Conservation (phyloP, 1,140 invertebrate species). For the Trypoxylus dichotomus region DNA sequence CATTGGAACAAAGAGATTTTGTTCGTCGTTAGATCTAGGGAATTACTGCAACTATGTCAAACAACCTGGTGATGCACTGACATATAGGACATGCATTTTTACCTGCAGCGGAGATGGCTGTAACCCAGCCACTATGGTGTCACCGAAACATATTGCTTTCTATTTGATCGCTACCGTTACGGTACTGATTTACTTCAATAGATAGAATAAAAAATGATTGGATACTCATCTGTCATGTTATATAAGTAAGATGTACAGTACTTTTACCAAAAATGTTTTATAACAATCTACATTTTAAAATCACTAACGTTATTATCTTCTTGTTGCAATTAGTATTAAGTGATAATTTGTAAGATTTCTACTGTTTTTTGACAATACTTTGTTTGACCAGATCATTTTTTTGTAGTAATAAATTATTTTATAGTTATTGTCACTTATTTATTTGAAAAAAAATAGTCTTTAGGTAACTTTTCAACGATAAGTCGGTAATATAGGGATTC, state of each 20-base stretch:
- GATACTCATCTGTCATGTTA: background rate
- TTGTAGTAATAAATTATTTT: no score
- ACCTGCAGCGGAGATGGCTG: constrained; percentile 88
- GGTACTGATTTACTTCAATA: background rate
- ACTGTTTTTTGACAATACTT: background rate
- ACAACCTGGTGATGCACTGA: constrained; percentile 80
- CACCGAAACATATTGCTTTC: background rate
- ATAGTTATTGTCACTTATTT: no score
- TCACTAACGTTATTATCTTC: background rate
- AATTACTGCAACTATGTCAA: constrained; percentile 92
- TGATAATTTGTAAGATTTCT: background rate
- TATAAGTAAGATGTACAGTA: background rate
- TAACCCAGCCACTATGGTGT: constrained; percentile 61
- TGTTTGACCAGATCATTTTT: no score
- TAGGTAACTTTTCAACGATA: no score
- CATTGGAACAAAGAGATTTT: constrained; percentile 90
- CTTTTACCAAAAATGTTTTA: constrained; percentile 9
- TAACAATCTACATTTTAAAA: background rate
- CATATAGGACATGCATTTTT: constrained; percentile 89
- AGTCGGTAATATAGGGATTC: no score
- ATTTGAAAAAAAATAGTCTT: no score
- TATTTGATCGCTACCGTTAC: background rate
- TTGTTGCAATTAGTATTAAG: background rate
- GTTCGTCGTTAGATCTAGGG: constrained; percentile 86
- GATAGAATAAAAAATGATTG: background rate